A percentile compares a stretch with the other conserved stretches of the same genome.
phyloP scores from a whole-genome alignment of 2,888 invertebrate species.

The Agonopterix subpropinquella region DNA sequence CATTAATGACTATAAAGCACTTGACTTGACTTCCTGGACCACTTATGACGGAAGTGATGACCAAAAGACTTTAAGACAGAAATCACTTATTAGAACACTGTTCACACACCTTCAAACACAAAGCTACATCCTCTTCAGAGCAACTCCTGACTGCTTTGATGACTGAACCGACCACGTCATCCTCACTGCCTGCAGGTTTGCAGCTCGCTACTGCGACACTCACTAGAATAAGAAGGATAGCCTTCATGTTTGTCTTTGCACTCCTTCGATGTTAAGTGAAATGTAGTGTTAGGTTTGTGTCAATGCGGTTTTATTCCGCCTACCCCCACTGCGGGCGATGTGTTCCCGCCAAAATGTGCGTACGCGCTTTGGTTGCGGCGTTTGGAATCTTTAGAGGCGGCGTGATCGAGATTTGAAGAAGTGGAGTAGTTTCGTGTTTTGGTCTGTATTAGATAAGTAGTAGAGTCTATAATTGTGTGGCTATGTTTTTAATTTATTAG shows the following conservation, averaged over 20 bases:
- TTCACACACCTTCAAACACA: conserved; percentile 83
- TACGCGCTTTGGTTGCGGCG: conserved; percentile 12
- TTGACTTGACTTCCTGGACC: no score
- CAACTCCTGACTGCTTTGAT: conserved; percentile 82
- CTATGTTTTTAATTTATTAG: no score
- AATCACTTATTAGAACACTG: conserved; percentile 14
- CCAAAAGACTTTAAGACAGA: no score
- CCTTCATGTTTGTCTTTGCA: conserved; percentile 49
- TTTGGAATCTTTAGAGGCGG: conserved; percentile 34
- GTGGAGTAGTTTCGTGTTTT: background rate
- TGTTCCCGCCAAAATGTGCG: conserved; percentile 22
- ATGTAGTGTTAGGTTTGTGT: conserved; percentile 48
- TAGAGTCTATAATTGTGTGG: no score
- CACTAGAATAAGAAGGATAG: conserved; percentile 61
- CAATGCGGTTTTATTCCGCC: conserved; percentile 61
- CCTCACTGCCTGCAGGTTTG: conserved; percentile 70
- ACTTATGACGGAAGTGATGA: no score
- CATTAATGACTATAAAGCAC: no score
- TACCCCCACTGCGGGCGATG: conserved; percentile 48
- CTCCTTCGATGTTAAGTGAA: conserved; percentile 41
- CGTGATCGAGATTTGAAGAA: conserved; percentile 6
- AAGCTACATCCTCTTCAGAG: conserved; percentile 79
- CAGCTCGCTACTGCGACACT: conserved; percentile 64
- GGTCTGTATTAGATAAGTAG: no score
- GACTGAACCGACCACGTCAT: conserved; percentile 76